Base-by-base conservation (phyloP, 2,888 invertebrate species). In the Ecliptopera silaceata region DNA sequence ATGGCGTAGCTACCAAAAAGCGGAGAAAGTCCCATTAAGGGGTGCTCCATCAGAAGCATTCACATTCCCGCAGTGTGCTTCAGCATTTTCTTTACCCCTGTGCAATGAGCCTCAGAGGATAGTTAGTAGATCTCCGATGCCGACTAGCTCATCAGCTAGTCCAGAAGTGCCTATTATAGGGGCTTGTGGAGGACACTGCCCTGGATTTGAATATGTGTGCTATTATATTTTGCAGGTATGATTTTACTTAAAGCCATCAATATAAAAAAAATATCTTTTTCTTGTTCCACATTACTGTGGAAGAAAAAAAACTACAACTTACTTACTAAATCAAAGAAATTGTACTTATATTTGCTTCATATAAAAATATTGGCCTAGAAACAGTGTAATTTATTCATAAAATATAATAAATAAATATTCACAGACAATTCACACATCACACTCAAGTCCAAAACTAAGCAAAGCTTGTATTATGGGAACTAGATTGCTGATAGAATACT, bases 201-300 rank as follows among this genome's bases (percentile, higher is more conserved):
- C 94, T 63, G 94, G 93, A 63, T 94, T 94, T 86, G 94, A 94
- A 88, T 94, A 94, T 88, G 93, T 94, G 68, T 94, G 94, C 84
- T 94, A 94, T 81, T 94, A 94, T 79, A 93, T 94, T 72, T 87
- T 94, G 72, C 94, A 94, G 92, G 94, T 94, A 73, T 42, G 63
- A 51, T 15, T 43, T 34, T 13, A 15, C 26, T 26, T 8, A 2
- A 5, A 8, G 20, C 20, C 26, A 20, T 20, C 20, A 3, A 20
- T 3, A 3, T 20, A 20, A 20, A 4, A 20, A 20, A 20, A 20
- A 20, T n/a, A n/a, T n/a, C n/a, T n/a, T n/a, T n/a, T n/a, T n/a
- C n/a, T n/a, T n/a, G n/a, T n/a, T n/a, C n/a, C n/a, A n/a, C n/a
- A n/a, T n/a, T n/a, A n/a, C n/a, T n/a, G n/a, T n/a, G n/a, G n/a